These are phyloP conservation scores for Drosophila helvetica DNA, from an alignment of 2,888 invertebrate genomes.

Conservation along the genomic window DNA sequence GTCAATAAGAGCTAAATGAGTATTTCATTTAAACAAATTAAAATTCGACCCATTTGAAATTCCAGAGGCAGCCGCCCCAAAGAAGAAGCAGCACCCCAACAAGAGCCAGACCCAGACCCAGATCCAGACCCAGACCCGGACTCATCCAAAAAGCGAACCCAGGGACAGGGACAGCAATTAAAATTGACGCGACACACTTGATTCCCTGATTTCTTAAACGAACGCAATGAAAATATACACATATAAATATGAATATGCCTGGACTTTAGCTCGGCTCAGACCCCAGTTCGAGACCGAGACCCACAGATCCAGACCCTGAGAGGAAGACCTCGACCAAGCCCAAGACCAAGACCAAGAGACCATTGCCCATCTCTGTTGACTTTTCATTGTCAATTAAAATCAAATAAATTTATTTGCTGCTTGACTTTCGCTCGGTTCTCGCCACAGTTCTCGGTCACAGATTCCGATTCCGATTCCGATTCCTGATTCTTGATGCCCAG, in stretches of 20 bases:
- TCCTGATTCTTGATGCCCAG: slow-evolving; percentile 3
- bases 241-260: slow-evolving; percentile 41
- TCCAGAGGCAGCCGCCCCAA: slow-evolving; percentile 41
- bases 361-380: slow-evolving; percentile 57
- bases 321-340: slow-evolving; percentile 8
- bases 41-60: slow-evolving; percentile 82
- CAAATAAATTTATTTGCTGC: slow-evolving; percentile 80
- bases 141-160: slow-evolving; percentile 43
- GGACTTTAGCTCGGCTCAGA: slow-evolving; percentile 40
- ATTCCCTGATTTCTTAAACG: slow-evolving; percentile 59
- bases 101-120: background rate
- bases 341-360: slow-evolving; percentile 11
- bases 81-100: background rate
- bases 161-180: slow-evolving; percentile 56
- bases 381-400: slow-evolving; percentile 81
- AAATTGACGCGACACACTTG: slow-evolving; percentile 68
- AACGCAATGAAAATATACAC: slow-evolving; percentile 45
- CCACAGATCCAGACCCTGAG: slow-evolving; percentile 32
- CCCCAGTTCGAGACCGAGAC: slow-evolving; percentile 39
- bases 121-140: background rate
- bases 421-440: slow-evolving; percentile 64
- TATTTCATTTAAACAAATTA: slow-evolving; percentile 84
- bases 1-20: slow-evolving; percentile 84
- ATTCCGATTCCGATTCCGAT: too few species aligned
- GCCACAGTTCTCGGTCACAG: background rate